Evolutionary conservation across 1,140 invertebrate species (phyloP).

Genomic region (Araneus ventricosus): DNA sequence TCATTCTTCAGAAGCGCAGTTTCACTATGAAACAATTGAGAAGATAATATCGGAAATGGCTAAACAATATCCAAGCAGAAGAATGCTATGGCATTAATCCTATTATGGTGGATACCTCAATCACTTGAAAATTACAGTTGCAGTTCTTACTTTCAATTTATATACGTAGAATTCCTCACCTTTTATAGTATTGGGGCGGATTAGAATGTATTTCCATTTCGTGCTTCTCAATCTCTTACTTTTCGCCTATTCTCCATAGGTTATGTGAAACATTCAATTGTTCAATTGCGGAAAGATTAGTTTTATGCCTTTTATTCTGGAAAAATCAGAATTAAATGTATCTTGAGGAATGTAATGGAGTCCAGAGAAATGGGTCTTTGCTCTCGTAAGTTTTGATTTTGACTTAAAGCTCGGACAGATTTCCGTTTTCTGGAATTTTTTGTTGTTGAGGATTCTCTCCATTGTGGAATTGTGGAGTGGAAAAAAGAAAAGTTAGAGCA

Average conservation of each 20-base stretch:
- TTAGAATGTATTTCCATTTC: slow-evolving; percentile 11
- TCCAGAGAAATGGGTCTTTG: background rate
- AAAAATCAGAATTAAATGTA: background rate
- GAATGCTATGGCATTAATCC: background rate
- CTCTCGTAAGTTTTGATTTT: background rate
- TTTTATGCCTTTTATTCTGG: background rate
- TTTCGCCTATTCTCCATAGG: too few relatives aligned
- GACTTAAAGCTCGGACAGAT: background rate
- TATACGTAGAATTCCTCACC: slow-evolving; percentile 10
- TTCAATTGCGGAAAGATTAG: background rate
- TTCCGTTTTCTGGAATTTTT: too few relatives aligned
- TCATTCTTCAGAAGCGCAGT: background rate
- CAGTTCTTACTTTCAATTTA: background rate
- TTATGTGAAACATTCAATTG: slow-evolving; percentile 14
- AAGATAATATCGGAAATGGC: slow-evolving; percentile 10
- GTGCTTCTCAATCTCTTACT: background rate
- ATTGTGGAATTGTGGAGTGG: too few relatives aligned
- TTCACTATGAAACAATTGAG: slow-evolving; percentile 10
- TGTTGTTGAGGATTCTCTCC: too few relatives aligned
- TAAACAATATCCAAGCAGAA: background rate
- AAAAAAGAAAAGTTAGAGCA: too few relatives aligned
- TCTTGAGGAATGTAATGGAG: background rate
- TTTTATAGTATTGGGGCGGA: background rate
- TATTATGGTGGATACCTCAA: background rate
- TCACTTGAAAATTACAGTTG: background rate